These are phyloP conservation scores for Mystacides longicornis DNA, from an alignment of 2,888 invertebrate species.

Conservation along the genomic window DNA sequence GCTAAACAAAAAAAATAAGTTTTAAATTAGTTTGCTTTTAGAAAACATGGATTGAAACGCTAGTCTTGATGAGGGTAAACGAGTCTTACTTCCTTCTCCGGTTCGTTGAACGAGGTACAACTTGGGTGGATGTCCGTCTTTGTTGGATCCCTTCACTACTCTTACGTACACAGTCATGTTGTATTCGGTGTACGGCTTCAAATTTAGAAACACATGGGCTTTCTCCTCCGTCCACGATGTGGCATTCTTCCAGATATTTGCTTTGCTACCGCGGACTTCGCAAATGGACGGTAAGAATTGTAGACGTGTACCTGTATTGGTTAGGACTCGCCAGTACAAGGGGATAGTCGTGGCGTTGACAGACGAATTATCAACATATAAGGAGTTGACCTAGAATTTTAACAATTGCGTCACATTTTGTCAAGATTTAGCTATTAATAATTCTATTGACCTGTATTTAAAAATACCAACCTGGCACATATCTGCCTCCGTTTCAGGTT, in stretches of 20 bases:
- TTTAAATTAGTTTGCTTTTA: background rate
- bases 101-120: conserved; percentile 58
- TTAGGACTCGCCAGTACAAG: conserved; percentile 57
- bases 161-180: conserved; percentile 72
- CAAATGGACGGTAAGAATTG: conserved; percentile 65
- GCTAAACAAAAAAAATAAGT: conserved; percentile 32
- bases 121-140: conserved; percentile 53
- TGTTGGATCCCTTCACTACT: conserved; percentile 45
- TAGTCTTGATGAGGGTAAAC: background rate
- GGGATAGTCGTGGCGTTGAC: conserved; percentile 56
- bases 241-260: conserved; percentile 51
- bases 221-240: conserved; percentile 55
- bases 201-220: conserved; percentile 51
- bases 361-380: conserved; percentile 58
- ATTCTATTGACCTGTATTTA: too few relatives aligned
- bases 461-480: conserved; percentile 14
- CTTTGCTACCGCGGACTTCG: conserved; percentile 36
- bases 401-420: background rate
- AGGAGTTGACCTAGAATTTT: conserved; percentile 46
- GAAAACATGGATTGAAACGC: background rate
- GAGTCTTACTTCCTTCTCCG: conserved; percentile 51
- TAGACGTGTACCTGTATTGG: conserved; percentile 40
- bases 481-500: conserved; percentile 33
- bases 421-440: background rate
- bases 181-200: conserved; percentile 67